Conservation (phyloP, 2,113 vertebrate genomes). For the Phoxinus phoxinus region DNA sequence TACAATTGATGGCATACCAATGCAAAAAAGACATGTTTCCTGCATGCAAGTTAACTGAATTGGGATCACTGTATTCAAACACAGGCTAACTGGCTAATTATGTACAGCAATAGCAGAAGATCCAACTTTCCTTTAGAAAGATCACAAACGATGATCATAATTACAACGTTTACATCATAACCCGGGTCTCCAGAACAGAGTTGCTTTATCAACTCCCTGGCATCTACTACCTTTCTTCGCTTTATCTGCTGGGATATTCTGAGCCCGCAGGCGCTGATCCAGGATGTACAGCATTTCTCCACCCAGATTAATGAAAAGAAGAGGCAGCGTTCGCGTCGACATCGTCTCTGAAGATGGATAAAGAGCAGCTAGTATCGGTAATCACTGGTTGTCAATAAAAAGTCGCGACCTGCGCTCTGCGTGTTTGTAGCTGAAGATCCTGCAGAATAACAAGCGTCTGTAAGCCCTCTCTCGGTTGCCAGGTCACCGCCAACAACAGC, state of each 20-base stretch:
- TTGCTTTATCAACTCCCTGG: conserved; percentile 9
- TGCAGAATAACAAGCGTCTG: conserved; percentile 6
- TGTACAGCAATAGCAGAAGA: not conserved
- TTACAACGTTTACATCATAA: not conserved
- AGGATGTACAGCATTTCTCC: conserved; percentile 98
- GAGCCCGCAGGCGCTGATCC: conserved; percentile 92
- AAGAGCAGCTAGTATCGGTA: not conserved
- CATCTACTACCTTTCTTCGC: conserved; percentile 88
- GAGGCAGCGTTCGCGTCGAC: conserved; percentile 86
- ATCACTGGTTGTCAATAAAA: not conserved
- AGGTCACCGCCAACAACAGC: conserved; percentile 66
- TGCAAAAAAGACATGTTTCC: not conserved
- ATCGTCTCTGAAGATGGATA: conserved; percentile 65
- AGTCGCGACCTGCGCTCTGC: not conserved
- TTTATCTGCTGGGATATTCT: conserved; percentile 93
- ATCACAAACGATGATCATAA: not conserved
- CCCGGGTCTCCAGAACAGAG: not conserved
- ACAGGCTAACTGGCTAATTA: conserved; percentile 16
- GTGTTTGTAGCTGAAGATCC: not conserved
- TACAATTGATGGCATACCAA: not conserved
- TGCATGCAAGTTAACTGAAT: not conserved
- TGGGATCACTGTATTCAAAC: not conserved
- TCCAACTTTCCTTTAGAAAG: not conserved
- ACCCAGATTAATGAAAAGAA: conserved; percentile 94
- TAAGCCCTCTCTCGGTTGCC: conserved; percentile 73